Evolutionary conservation across 1,140 invertebrate species (phyloP).

Genomic region (Bombus pascuorum): DNA sequence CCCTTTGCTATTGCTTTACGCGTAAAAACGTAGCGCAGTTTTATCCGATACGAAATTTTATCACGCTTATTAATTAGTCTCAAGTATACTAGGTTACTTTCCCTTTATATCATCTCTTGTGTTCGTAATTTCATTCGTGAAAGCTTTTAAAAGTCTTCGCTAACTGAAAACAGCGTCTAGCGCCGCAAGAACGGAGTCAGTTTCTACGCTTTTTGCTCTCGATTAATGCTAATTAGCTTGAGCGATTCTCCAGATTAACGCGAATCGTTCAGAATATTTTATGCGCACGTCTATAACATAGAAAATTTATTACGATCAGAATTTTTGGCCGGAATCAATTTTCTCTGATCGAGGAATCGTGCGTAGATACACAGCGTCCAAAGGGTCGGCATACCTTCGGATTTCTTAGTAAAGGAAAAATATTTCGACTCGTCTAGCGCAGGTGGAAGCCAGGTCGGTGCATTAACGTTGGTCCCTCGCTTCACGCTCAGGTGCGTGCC

Average conservation of each 20-base stretch:
- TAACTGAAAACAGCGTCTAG: neutral
- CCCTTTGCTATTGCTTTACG: neutral
- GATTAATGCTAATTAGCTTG: conserved; percentile 35
- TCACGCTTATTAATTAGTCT: conserved; percentile 14
- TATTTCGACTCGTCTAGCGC: conserved; percentile 47
- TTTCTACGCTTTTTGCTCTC: conserved; percentile 17
- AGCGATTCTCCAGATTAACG: conserved; percentile 37
- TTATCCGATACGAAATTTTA: neutral
- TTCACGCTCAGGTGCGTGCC: conserved; percentile 71
- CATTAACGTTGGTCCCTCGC: conserved; percentile 65
- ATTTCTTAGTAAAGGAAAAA: conserved; percentile 40
- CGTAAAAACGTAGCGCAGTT: neutral
- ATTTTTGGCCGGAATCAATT: too few relatives aligned
- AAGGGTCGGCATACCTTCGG: conserved; percentile 18
- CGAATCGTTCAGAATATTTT: neutral
- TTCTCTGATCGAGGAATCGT: conserved; percentile 13
- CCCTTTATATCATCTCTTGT: conserved; percentile 30
- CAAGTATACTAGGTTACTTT: conserved; percentile 19
- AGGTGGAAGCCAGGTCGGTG: conserved; percentile 67
- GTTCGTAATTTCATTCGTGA: conserved; percentile 46
- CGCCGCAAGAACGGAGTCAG: neutral
- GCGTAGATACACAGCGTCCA: conserved; percentile 3
- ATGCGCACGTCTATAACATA: too few relatives aligned
- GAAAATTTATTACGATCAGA: too few relatives aligned
- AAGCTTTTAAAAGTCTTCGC: conserved; percentile 10